Base-by-base conservation (phyloP, 2,888 invertebrate genomes). In the Spilarctia lutea region DNA sequence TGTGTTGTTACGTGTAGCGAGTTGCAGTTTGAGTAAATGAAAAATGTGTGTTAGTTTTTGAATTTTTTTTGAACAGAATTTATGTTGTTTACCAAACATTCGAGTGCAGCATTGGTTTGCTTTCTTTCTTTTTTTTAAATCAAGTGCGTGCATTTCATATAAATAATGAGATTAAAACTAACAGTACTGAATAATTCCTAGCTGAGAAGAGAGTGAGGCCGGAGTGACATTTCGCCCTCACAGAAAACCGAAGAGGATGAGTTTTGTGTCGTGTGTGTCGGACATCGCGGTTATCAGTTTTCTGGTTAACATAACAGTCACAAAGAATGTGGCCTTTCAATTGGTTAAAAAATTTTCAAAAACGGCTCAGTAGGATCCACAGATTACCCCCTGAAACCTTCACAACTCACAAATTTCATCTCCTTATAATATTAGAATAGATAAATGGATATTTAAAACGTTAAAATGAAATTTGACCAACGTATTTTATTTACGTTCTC, bases 401-500 rank as follows among this genome's bases (percentile, higher is more conserved):
- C 2, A 33, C 33, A 33, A 33, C 33, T 33, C 33, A 33, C 33
- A 33, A 33, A 33, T 33, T 33, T 33, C 4, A 33, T 33, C 3
- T 33, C 33, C 33, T 33, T 33, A 33, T 33, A 3, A 33, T 33
- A 33, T 33, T 33, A 33, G 33, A 33, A 33, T 33, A 65, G 48
- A 68, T 75, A 77, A 74, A 65, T 68, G 60, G 74, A 71, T 48
- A 79, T 81, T 80, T 86, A 84, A 45, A 82, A 84, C 81, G 78
- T 74, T 75, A 72, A 74, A 75, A 78, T 79, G 74, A 77, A 83
- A 77, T 80, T 75, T 67, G 39, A 60, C 68, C 75, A 79, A 85
- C 85, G 80, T 84, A 85, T 85, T 85, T 85, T 84, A 85, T 84
- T 83, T 83, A 83, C 83, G 82, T 75, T 73, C 74, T 76, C 78